Conservation (phyloP, 2,888 invertebrate species). For the Muschampia plurimacula region DNA sequence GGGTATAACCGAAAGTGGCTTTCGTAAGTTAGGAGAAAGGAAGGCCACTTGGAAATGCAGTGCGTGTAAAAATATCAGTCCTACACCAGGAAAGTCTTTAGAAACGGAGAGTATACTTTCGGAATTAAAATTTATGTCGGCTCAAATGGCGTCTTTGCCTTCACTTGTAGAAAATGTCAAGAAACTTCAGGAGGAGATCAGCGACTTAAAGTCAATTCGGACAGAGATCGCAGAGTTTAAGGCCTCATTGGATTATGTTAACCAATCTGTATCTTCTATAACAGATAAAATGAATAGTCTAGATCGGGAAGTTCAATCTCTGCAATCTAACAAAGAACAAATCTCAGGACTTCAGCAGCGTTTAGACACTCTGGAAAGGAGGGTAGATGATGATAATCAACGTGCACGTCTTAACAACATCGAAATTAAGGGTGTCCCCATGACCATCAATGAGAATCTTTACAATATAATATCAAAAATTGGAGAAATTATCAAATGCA, state of each 20-base stretch:
- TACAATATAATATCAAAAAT: not conserved
- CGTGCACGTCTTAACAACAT: not conserved
- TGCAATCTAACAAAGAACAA: not conserved
- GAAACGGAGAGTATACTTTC: conserved; percentile 1
- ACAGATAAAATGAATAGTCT: not conserved
- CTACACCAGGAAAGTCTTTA: not conserved
- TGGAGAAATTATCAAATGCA: not conserved
- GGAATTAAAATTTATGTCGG: conserved; percentile 9
- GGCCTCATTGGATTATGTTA: not conserved
- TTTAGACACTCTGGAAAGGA: not conserved
- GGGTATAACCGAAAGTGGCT: conserved; percentile 13
- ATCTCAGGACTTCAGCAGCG: not conserved
- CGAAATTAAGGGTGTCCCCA: not conserved
- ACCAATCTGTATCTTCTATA: conserved; percentile 3
- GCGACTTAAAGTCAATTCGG: not conserved
- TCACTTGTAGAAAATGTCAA: conserved; percentile 1
- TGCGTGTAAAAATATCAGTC: conserved; percentile 4
- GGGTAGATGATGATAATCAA: not conserved
- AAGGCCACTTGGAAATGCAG: conserved; percentile 11
- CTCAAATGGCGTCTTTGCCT: conserved; percentile 2
- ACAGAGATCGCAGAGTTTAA: not conserved
- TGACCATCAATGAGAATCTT: not conserved
- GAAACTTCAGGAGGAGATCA: not conserved
- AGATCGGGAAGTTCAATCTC: not conserved
- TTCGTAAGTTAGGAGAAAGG: conserved; percentile 10